These are phyloP conservation scores for Oegoconia quadripuncta DNA, from an alignment of 2,888 invertebrate genomes.

Conservation along the genomic window DNA sequence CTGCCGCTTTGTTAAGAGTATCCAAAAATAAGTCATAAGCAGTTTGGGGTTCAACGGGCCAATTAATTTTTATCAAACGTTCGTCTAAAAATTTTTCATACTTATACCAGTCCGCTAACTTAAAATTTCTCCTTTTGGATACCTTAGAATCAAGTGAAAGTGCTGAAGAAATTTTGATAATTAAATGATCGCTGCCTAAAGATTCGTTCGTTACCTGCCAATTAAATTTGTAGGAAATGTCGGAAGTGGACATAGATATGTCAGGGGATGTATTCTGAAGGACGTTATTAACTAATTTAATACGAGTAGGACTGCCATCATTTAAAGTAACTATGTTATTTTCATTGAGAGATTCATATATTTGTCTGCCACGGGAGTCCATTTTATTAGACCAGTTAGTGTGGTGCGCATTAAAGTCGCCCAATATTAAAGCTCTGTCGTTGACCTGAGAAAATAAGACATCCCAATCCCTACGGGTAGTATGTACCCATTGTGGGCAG, in stretches of 20 bases:
- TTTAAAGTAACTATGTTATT: slow-evolving; percentile 18
- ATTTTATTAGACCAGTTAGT: slow-evolving; percentile 24
- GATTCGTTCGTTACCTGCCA: slow-evolving; percentile 20
- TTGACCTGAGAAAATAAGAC: slow-evolving; percentile 10
- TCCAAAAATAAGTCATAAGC: slow-evolving; percentile 14
- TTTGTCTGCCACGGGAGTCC: slow-evolving; percentile 20
- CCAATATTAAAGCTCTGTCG: slow-evolving; percentile 19
- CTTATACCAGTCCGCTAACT: slow-evolving; percentile 15
- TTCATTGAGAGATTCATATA: slow-evolving; percentile 21
- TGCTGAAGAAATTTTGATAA: slow-evolving; percentile 12
- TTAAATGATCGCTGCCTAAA: slow-evolving; percentile 21
- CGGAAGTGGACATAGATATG: slow-evolving; percentile 15
- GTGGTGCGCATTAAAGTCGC: slow-evolving; percentile 30
- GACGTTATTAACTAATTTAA: slow-evolving; percentile 16
- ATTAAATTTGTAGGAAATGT: slow-evolving; percentile 13
- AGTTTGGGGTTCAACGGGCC: slow-evolving; percentile 7
- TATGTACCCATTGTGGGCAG: background rate
- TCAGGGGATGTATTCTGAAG: slow-evolving; percentile 25
- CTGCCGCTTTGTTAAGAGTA: slow-evolving; percentile 13
- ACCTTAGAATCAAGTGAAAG: background rate
- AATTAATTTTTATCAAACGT: too few species aligned
- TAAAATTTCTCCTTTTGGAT: slow-evolving; percentile 18
- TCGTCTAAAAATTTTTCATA: slow-evolving; percentile 8
- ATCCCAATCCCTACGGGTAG: slow-evolving; percentile 19
- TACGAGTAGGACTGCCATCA: slow-evolving; percentile 16